Base-by-base conservation (phyloP, 64 coral and sea anemone genomes). In the Actinia equina region DNA sequence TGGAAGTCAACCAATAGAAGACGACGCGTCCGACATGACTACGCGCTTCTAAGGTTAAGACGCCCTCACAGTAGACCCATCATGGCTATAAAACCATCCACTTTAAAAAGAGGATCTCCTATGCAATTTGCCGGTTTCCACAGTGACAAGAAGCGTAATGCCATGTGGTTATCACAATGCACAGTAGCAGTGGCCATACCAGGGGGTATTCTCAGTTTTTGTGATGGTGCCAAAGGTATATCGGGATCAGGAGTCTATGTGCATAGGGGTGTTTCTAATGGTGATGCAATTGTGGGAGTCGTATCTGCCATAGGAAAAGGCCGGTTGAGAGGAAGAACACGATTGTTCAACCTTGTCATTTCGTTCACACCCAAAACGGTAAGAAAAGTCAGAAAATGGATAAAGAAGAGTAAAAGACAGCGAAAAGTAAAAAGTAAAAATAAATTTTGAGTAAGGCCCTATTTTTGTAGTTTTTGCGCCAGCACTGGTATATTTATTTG, bases 101-200 rank as follows among this genome's bases (percentile, higher is more conserved):
- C 42, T 41, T 77, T 92, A 30, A 45, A 77, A 43, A 86, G 57
- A 26, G 90, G 90, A 9, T 92, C 90, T 19, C 79, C 79, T 56
- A 92, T 92, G 79, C 90, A 83, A 46, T 92, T 92, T 83, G 79
- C 86, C 71, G 90, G 90, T 27, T 92, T 92, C 79, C 90, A 92
- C 25, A 77, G 85, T 43, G 90, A 92, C 49, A 92, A 92, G 77
- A 63, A 58, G 85, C 80, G 63, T 43, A 92, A 92, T 22, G 59
- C 90, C 0, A 82, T 92, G 56, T 92, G 90, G 90, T 57, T 67
- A 77, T 85, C 84, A 6, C 79, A 52, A 18, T 92, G 90, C 43
- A 59, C 9, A 23, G 90, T 92, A 18, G 60, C 74, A 41, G 79
- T 25, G 53, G 86, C 55, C 86, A 65, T 86, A 15, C 57, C 43